A percentile compares a stretch with the other conserved stretches of the same genome.
Conservation (phyloP, 1,140 invertebrate genomes). For the Heliconius hewitsoni region DNA sequence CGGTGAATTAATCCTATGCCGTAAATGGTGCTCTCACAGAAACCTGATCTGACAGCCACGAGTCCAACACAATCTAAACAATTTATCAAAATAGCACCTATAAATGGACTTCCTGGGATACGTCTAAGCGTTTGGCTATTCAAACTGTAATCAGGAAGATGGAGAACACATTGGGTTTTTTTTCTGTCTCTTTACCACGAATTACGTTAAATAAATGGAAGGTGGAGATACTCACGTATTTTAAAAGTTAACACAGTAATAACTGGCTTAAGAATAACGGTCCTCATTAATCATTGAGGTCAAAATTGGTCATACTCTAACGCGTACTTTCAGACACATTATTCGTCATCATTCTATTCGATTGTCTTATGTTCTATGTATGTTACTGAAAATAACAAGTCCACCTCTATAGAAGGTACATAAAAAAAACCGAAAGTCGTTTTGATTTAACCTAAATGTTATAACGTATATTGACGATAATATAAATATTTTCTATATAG, state of each 20-base stretch:
- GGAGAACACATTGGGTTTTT: not conserved
- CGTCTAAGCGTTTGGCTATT: slow-evolving; percentile 26
- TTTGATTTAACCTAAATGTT: not conserved
- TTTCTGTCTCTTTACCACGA: slow-evolving; percentile 16
- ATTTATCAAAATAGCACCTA: slow-evolving; percentile 74
- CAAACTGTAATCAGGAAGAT: slow-evolving; percentile 33
- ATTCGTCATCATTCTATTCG: slow-evolving; percentile 29
- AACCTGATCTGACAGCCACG: slow-evolving; percentile 69
- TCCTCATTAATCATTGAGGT: slow-evolving; percentile 76
- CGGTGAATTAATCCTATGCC: slow-evolving; percentile 69
- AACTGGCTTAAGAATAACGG: slow-evolving; percentile 73
- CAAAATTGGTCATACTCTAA: slow-evolving; percentile 64
- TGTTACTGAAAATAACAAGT: not conserved
- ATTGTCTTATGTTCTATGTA: slow-evolving; percentile 25
- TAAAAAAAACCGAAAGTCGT: not conserved
- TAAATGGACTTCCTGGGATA: slow-evolving; percentile 74
- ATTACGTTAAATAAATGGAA: slow-evolving; percentile 51
- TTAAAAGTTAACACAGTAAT: slow-evolving; percentile 72
- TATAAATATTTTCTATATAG: not conserved
- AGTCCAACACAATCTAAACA: slow-evolving; percentile 69
- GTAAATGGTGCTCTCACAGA: slow-evolving; percentile 67
- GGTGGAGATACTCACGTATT: slow-evolving; percentile 53
- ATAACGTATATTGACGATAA: not conserved
- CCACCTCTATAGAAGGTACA: not conserved
- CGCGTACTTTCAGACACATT: slow-evolving; percentile 24